phyloP scores from a whole-genome alignment of 2,113 vertebrate genomes.

The Nesogale talazaci region DNA sequence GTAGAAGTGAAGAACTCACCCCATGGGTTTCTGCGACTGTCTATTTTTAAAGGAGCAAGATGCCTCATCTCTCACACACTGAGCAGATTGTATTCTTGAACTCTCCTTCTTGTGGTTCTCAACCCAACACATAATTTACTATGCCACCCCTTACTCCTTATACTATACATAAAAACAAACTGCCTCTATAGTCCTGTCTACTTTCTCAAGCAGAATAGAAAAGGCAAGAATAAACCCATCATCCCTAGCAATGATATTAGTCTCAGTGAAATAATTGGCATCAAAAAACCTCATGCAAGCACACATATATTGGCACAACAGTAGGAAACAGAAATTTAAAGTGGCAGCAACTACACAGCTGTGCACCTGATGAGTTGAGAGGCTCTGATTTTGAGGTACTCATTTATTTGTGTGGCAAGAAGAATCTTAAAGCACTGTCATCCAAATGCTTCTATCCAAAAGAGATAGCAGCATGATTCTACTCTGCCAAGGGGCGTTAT shows the following conservation, averaged over 20 bases:
- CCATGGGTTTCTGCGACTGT: too few species aligned
- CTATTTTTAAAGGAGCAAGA: too few species aligned
- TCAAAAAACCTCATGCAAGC: background rate
- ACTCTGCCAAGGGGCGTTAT: background rate
- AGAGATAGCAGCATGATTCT: background rate
- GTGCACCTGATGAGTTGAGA: background rate
- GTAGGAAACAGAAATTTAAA: background rate
- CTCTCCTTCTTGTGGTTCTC: too few species aligned
- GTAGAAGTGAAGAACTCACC: too few species aligned
- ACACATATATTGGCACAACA: background rate
- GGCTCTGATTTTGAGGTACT: background rate
- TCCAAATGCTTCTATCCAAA: background rate
- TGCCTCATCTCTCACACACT: too few species aligned
- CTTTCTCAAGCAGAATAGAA: background rate
- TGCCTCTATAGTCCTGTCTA: too few species aligned
- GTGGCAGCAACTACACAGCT: background rate
- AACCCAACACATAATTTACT: too few species aligned
- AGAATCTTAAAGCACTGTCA: background rate
- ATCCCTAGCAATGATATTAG: background rate
- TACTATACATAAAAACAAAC: too few species aligned
- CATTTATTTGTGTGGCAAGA: background rate
- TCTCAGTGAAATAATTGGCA: background rate
- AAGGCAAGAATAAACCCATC: conserved; percentile 10
- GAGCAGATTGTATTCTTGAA: too few species aligned
- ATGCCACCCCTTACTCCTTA: too few species aligned